phyloP scores from a whole-genome alignment of 92 coral and sea anemone genomes.

The Paramuricea clavata region DNA sequence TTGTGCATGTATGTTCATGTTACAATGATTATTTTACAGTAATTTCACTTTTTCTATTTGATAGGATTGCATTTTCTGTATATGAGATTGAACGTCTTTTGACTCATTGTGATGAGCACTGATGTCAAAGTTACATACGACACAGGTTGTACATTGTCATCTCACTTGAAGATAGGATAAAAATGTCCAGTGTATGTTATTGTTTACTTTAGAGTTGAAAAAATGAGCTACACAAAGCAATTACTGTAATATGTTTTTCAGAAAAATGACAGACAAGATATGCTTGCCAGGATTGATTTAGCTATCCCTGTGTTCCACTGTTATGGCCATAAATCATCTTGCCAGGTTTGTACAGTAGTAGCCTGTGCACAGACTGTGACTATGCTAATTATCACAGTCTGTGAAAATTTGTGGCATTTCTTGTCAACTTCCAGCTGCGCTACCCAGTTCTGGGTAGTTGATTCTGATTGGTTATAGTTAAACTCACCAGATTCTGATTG shows the following conservation, averaged over 20 bases:
- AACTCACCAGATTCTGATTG: too few relatives aligned
- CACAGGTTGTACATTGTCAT: constrained; percentile 54
- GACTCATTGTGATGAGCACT: constrained; percentile 7
- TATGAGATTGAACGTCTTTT: constrained; percentile 59
- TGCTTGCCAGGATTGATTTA: constrained; percentile 11
- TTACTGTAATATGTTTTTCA: neutral
- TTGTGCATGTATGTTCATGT: neutral
- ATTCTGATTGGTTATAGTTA: too few relatives aligned
- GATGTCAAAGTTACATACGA: constrained; percentile 57
- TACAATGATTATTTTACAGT: neutral
- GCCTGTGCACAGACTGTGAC: too few relatives aligned
- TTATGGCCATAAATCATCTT: constrained; percentile 75
- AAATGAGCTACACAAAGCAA: neutral
- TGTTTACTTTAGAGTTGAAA: too few relatives aligned
- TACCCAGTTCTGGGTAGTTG: too few relatives aligned
- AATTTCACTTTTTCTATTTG: neutral
- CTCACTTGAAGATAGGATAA: constrained; percentile 59
- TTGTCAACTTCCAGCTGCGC: too few relatives aligned
- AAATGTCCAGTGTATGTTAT: neutral
- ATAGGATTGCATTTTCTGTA: constrained; percentile 65
- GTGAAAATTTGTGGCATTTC: too few relatives aligned
- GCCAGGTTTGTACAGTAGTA: too few relatives aligned
- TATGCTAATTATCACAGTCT: too few relatives aligned
- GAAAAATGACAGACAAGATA: constrained; percentile 4
- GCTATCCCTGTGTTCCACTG: constrained; percentile 75